Percentiles rank a stretch among this genome's conserved stretches.
Conservation (phyloP, 2,888 invertebrate species). For the Oscheius sp. region DNA sequence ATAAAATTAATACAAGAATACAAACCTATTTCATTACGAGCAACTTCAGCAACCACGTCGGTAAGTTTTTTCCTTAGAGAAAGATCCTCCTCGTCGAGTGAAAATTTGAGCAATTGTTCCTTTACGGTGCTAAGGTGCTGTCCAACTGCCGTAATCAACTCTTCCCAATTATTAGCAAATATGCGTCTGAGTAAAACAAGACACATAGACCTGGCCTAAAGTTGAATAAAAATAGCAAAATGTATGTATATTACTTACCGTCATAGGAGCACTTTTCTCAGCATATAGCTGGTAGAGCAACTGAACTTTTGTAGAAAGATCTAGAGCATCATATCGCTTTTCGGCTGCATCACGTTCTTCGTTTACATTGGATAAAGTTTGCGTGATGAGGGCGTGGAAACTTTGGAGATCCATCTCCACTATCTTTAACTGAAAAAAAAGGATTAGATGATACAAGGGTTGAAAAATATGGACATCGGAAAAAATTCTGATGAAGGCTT, state of each 20-base stretch:
- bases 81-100: slow-evolving; percentile 84
- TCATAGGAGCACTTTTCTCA: slow-evolving; percentile 42
- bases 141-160: slow-evolving; percentile 23
- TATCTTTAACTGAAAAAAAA: background rate
- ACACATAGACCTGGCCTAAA: slow-evolving; percentile 85
- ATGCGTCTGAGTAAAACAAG: slow-evolving; percentile 88
- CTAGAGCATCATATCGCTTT: slow-evolving; percentile 36
- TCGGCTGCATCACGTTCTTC: slow-evolving; percentile 36
- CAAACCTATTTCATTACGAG: slow-evolving; percentile 80
- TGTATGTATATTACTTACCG: slow-evolving; percentile 5
- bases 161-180: slow-evolving; percentile 34
- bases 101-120: slow-evolving; percentile 79
- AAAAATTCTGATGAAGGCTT: background rate
- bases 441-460: no score
- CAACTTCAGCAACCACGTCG: slow-evolving; percentile 48
- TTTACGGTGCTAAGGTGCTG: background rate
- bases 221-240: background rate
- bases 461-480: background rate
- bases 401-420: slow-evolving; percentile 31
- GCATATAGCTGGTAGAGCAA: slow-evolving; percentile 60
- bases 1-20: slow-evolving; percentile 7
- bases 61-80: slow-evolving; percentile 77
- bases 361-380: slow-evolving; percentile 27
- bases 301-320: slow-evolving; percentile 11
- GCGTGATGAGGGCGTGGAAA: slow-evolving; percentile 28